Base-by-base conservation (phyloP, 2,888 invertebrate species). In the Cheilosia vulpina region DNA sequence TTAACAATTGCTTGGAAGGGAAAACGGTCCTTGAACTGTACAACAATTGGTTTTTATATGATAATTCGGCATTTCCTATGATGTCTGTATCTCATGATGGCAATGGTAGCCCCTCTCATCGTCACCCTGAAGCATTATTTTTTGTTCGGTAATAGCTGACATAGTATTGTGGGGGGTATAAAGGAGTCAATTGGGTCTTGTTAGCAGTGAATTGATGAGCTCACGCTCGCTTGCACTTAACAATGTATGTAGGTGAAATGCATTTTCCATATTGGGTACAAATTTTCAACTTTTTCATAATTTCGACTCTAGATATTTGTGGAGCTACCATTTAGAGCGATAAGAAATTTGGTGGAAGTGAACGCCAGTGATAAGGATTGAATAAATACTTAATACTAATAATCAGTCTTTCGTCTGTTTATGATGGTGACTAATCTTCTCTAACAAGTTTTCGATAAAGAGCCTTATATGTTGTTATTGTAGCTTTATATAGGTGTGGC, bases 391-490 rank as follows among this genome's bases (percentile, higher is more conserved):
- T 43, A 41, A 17, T 34, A 55, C 19, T 19, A 13, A 17, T 31
- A 58, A 58, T 38, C 19, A 38, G 38, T 58, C 2, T 41, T 41
- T 21, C 9, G 17, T 38, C 13, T 38, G 11, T 58, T 43, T 43
- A 60, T 45, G 24, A 71, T 41, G 79, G 79, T 84, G 84, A 84
- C 80, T 84, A 84, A 84, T 78, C 62, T 73, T 63, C 13, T 65
- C 24, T 73, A 80, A 84, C 80, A 65, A 84, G 84, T 84, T 80
- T 79, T 75, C 80, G 84, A 84, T 84, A 80, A 79, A 71, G 47
- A 73, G 55, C 52, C 73, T 55, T 65, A 19, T 75, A 58, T 66
- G 52, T 78, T 69, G 63, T 68, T 69, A 34, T 58, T 79, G 65
- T 57, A 58, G 63, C 38, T 63, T 57, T 31, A 58, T 79, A 84